Evolutionary conservation across 1,140 invertebrate species (phyloP).

Genomic region (Plectus sambesii): DNA sequence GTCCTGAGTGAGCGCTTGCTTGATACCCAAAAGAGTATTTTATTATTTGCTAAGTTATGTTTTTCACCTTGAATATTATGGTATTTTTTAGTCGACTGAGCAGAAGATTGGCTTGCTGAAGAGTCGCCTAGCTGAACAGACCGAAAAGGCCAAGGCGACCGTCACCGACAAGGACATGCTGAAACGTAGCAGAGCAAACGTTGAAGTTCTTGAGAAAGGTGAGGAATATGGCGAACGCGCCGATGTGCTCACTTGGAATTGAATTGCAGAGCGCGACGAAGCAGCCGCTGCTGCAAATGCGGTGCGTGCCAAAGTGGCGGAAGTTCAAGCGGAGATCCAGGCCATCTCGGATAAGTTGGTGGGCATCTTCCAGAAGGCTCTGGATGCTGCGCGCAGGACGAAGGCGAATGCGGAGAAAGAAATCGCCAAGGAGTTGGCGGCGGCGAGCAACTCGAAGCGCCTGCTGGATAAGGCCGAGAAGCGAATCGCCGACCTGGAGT

Average conservation of each 20-base stretch:
- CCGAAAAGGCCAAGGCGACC: too few species aligned
- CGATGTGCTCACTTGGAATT: conserved; percentile 46
- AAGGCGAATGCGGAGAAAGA: conserved; percentile 60
- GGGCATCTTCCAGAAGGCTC: conserved; percentile 59
- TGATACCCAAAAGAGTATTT: too few species aligned
- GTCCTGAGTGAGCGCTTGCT: too few species aligned
- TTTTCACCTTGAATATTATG: too few species aligned
- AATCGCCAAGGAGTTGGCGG: conserved; percentile 65
- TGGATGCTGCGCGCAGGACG: conserved; percentile 57
- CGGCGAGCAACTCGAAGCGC: conserved; percentile 63
- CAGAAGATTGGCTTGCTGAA: too few species aligned
- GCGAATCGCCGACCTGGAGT: conserved; percentile 43
- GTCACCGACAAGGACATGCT: too few species aligned
- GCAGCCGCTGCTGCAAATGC: conserved; percentile 55
- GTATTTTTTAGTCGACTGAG: too few species aligned
- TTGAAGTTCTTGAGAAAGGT: conserved; percentile 45
- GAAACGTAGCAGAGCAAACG: too few species aligned
- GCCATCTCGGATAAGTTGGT: conserved; percentile 61
- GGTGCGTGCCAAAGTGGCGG: conserved; percentile 54
- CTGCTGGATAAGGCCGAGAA: conserved; percentile 50
- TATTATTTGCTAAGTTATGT: too few species aligned
- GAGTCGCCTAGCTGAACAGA: too few species aligned
- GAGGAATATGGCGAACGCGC: conserved; percentile 50
- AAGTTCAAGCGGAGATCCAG: conserved; percentile 63
- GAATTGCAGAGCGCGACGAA: conserved; percentile 53